Evolutionary conservation across 2,797 vertebrate genomes (phyloP).

Genomic region (Propithecus perrieri): DNA sequence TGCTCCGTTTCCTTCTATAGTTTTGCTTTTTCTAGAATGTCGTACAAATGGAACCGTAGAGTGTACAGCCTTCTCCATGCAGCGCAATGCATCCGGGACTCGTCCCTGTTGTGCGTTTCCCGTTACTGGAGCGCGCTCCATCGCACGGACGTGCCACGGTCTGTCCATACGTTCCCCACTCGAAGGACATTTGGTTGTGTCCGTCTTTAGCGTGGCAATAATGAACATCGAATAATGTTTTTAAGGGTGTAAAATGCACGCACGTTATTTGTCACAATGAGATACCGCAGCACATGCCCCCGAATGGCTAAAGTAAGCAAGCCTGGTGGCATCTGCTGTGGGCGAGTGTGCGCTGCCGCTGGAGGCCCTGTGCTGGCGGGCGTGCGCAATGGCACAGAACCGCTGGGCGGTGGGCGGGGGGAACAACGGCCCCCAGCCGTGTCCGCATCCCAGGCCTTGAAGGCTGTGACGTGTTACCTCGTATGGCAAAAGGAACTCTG

Average conservation of each 20-base stretch:
- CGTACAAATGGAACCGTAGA: neutral
- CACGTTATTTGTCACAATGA: neutral
- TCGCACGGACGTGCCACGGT: too few relatives aligned
- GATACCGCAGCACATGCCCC: neutral
- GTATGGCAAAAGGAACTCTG: too few relatives aligned
- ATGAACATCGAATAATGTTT: neutral
- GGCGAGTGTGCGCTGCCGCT: neutral
- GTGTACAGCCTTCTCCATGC: neutral
- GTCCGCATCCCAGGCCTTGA: neutral
- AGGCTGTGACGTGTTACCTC: neutral
- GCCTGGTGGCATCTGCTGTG: neutral
- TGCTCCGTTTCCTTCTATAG: neutral
- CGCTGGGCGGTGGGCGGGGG: rapidly evolving
- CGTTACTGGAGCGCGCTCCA: neutral
- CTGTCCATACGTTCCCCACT: too few relatives aligned
- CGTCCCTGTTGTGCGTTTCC: neutral
- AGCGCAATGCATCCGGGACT: neutral
- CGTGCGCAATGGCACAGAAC: too few relatives aligned
- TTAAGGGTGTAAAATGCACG: neutral
- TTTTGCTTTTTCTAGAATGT: neutral
- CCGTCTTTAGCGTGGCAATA: neutral
- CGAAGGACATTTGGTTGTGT: neutral
- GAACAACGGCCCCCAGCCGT: neutral
- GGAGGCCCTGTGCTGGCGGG: neutral
- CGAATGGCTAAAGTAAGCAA: neutral